A percentile compares a stretch with the other conserved stretches of the same genome.
Conservation (phyloP, 2,888 invertebrate species). For the Epistrophe grossulariae region DNA sequence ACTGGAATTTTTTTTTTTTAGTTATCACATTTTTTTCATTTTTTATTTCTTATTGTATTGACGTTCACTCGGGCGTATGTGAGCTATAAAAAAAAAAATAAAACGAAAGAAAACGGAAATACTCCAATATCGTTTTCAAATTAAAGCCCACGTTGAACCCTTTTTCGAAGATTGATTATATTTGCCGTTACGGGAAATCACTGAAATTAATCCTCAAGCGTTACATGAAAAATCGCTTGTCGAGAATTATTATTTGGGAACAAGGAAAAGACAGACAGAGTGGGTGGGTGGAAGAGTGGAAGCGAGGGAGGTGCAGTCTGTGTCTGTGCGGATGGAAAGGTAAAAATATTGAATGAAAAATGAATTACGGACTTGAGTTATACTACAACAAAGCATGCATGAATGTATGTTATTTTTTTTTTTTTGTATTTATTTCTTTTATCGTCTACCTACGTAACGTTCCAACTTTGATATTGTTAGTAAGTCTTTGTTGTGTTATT, state of each 20-base stretch:
- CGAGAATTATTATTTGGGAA: slow-evolving; percentile 55
- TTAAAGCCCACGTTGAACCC: slow-evolving; percentile 64
- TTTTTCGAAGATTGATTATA: slow-evolving; percentile 65
- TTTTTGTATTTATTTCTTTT: background rate
- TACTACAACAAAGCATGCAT: background rate
- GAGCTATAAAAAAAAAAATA: background rate
- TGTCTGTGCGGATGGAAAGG: background rate
- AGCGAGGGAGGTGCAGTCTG: background rate
- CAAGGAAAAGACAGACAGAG: slow-evolving; percentile 16
- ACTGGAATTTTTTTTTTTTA: slow-evolving; percentile 1
- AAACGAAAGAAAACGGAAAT: background rate
- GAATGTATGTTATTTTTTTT: background rate
- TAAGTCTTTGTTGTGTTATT: slow-evolving; percentile 54
- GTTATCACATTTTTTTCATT: background rate
- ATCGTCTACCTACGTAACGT: background rate
- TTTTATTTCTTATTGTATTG: no score
- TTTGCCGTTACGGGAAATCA: slow-evolving; percentile 53
- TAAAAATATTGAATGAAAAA: slow-evolving; percentile 41
- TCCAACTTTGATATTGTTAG: slow-evolving; percentile 6
- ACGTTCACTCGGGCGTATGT: slow-evolving; percentile 31
- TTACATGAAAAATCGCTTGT: slow-evolving; percentile 73
- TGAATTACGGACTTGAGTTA: slow-evolving; percentile 3
- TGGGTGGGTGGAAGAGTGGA: background rate
- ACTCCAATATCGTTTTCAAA: slow-evolving; percentile 49
- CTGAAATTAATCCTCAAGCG: slow-evolving; percentile 62